These are phyloP conservation scores for Erebia palarica DNA, from an alignment of 2,888 invertebrate genomes.

Conservation along the genomic window DNA sequence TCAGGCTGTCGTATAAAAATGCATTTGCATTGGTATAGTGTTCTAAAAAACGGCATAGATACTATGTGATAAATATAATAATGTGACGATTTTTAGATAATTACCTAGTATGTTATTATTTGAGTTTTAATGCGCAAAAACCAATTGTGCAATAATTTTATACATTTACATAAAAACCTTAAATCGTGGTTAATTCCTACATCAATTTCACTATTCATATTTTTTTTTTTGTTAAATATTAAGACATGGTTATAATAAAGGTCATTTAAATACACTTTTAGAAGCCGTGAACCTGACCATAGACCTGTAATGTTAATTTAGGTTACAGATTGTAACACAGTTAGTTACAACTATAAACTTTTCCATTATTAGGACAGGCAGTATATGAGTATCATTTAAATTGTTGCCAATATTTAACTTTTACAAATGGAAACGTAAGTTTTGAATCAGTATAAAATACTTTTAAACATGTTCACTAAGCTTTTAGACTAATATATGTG, in stretches of 20 bases:
- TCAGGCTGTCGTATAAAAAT: neutral
- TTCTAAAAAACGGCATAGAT: neutral
- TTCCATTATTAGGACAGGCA: too few species aligned
- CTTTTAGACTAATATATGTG: neutral
- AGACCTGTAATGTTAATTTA: too few species aligned
- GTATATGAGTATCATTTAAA: too few species aligned
- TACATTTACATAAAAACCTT: constrained; percentile 16
- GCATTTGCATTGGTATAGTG: neutral
- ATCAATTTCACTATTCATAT: neutral
- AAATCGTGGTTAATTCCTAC: constrained; percentile 10
- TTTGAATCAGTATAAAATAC: neutral
- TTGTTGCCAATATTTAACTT: neutral
- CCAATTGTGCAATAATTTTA: constrained; percentile 14
- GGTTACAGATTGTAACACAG: too few species aligned
- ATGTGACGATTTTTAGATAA: constrained; percentile 11
- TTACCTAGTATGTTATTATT: constrained; percentile 14
- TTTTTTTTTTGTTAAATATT: constrained; percentile 4
- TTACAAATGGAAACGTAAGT: neutral
- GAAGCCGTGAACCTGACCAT: neutral
- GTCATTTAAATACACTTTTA: neutral
- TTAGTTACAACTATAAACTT: too few species aligned
- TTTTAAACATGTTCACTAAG: neutral
- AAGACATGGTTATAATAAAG: neutral
- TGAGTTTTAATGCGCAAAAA: constrained; percentile 5
- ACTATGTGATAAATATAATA: neutral